Evolutionary conservation across 2,797 vertebrate genomes (phyloP).

Genomic region (Cynodonichthys magdalenae): DNA sequence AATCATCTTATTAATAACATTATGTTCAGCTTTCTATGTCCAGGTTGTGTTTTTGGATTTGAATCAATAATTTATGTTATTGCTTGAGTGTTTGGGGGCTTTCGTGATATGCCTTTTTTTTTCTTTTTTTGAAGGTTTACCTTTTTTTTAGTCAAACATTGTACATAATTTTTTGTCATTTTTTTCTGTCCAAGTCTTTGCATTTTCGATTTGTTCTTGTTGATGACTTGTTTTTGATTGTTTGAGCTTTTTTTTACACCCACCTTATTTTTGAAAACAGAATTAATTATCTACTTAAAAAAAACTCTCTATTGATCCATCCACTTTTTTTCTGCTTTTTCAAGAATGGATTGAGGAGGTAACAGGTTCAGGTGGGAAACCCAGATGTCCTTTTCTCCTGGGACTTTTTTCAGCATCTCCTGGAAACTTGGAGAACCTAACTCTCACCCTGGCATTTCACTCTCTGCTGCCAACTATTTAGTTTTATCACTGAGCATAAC

Average conservation of each 20-base stretch:
- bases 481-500: neutral
- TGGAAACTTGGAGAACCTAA: too few relatives aligned
- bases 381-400: too few relatives aligned
- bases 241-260: too few relatives aligned
- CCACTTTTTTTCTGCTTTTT: too few relatives aligned
- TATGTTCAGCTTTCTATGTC: neutral
- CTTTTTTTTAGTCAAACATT: neutral
- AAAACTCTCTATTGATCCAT: too few relatives aligned
- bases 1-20: neutral
- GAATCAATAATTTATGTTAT: neutral
- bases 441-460: too few relatives aligned
- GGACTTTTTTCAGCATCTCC: too few relatives aligned
- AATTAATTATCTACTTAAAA: too few relatives aligned
- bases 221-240: neutral
- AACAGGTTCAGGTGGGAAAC: too few relatives aligned
- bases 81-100: neutral
- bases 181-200: neutral
- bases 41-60: neutral
- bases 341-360: too few relatives aligned
- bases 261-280: too few relatives aligned
- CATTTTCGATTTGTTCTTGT: neutral
- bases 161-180: neutral
- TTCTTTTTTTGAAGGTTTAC: neutral
- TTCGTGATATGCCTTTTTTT: neutral
- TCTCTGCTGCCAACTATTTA: too few relatives aligned